A percentile compares a stretch with the other conserved stretches of the same genome.
These are phyloP conservation scores for Sitta carolinensis DNA, from an alignment of 2,797 vertebrate genomes.

Conservation along the genomic window DNA sequence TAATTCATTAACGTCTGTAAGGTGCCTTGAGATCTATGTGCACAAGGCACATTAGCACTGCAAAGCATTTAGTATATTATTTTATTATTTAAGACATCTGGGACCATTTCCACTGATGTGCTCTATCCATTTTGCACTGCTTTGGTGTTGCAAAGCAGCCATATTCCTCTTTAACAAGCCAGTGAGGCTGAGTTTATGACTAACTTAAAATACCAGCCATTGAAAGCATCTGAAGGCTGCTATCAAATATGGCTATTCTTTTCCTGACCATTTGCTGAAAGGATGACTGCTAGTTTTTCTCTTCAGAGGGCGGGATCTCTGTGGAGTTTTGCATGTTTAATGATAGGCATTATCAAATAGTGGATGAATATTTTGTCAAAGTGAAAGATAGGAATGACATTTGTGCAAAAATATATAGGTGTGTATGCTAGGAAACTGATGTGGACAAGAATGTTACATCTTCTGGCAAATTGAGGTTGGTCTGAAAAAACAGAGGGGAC, in stretches of 20 bases:
- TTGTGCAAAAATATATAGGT: neutral
- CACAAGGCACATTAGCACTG: slow-evolving; percentile 59
- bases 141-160: slow-evolving; percentile 59
- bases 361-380: neutral
- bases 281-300: neutral
- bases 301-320: neutral
- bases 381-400: neutral
- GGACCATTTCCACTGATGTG: slow-evolving; percentile 64
- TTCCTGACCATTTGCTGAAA: neutral
- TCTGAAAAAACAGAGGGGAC: neutral
- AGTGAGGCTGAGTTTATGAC: slow-evolving; percentile 36
- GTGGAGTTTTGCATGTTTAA: neutral
- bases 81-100: slow-evolving; percentile 71
- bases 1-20: slow-evolving; percentile 68
- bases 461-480: neutral
- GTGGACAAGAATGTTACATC: neutral
- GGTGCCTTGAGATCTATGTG: slow-evolving; percentile 61
- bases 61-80: slow-evolving; percentile 69
- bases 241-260: neutral
- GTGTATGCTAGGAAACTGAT: neutral
- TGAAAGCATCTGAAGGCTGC: neutral
- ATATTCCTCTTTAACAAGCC: slow-evolving; percentile 35
- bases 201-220: slow-evolving; percentile 12
- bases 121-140: slow-evolving; percentile 56
- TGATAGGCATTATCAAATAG: neutral